These are phyloP conservation scores for Drosophila limbata DNA, from an alignment of 2,888 invertebrate species.

Conservation along the genomic window DNA sequence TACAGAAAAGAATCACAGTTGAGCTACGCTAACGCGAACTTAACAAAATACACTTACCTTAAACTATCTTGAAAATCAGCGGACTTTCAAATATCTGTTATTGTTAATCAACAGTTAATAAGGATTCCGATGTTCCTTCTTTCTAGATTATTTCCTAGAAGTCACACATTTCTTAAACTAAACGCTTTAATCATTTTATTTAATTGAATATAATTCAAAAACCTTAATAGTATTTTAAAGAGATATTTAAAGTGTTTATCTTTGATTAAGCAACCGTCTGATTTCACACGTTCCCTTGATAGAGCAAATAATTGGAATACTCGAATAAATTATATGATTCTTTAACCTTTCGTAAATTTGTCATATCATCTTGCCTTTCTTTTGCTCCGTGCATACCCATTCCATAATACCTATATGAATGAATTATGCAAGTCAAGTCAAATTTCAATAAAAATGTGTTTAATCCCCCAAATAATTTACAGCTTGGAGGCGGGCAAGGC, in stretches of 20 bases:
- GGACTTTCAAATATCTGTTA: no score
- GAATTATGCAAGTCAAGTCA: conserved; percentile 65
- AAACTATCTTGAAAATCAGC: no score
- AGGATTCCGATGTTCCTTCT: no score
- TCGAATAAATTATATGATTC: conserved; percentile 16
- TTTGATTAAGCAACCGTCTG: background rate
- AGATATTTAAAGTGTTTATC: background rate
- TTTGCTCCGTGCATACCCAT: background rate
- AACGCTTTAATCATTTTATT: no score
- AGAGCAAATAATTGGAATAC: conserved; percentile 9
- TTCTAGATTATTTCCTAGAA: no score
- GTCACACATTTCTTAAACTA: no score
- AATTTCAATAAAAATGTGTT: conserved; percentile 68
- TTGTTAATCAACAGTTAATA: no score
- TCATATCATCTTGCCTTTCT: conserved; percentile 21
- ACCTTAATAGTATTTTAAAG: background rate
- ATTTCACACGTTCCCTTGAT: conserved; percentile 7
- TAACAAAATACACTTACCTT: no score
- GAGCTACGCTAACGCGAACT: no score
- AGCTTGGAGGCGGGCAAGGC: conserved; percentile 23
- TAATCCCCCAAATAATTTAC: conserved; percentile 63
- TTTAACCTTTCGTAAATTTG: conserved; percentile 34
- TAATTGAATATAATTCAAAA: background rate
- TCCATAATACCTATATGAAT: conserved; percentile 33
- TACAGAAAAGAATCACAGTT: conserved; percentile 24